Conservation (phyloP, 1,140 invertebrate genomes). For the Tetranychus urticae region DNA sequence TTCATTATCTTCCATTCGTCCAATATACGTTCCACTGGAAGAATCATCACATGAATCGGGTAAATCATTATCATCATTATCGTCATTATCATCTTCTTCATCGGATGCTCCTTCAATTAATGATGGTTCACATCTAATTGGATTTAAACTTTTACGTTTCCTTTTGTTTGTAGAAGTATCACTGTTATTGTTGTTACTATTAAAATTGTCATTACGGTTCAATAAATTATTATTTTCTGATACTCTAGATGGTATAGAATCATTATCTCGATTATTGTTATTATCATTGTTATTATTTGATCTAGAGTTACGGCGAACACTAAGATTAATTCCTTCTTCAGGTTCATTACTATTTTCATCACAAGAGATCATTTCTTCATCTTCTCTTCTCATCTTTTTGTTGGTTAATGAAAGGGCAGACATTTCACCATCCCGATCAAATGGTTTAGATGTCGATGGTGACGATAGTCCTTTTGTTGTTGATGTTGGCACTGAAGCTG, state of each 20-base stretch:
- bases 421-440: not conserved
- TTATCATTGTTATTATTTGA: not conserved
- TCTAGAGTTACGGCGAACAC: not conserved
- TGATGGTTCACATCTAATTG: conserved; percentile 42
- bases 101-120: conserved; percentile 21
- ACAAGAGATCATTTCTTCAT: not conserved
- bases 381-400: not conserved
- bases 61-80: not conserved
- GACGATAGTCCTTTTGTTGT: not conserved
- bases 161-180: conserved; percentile 25
- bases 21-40: conserved; percentile 13
- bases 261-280: not conserved
- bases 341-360: not conserved
- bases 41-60: conserved; percentile 10
- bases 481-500: not conserved
- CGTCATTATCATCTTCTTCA: conserved; percentile 7
- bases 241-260: not conserved
- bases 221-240: conserved; percentile 15
- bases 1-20: conserved; percentile 9
- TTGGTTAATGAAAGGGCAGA: not conserved
- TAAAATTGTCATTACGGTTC: conserved; percentile 27
- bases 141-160: conserved; percentile 76
- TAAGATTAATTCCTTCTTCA: not conserved
- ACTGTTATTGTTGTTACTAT: conserved; percentile 27
- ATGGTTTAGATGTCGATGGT: conserved; percentile 1